Base-by-base conservation (phyloP, 2,888 invertebrate species). In the Zelleria hepariella region DNA sequence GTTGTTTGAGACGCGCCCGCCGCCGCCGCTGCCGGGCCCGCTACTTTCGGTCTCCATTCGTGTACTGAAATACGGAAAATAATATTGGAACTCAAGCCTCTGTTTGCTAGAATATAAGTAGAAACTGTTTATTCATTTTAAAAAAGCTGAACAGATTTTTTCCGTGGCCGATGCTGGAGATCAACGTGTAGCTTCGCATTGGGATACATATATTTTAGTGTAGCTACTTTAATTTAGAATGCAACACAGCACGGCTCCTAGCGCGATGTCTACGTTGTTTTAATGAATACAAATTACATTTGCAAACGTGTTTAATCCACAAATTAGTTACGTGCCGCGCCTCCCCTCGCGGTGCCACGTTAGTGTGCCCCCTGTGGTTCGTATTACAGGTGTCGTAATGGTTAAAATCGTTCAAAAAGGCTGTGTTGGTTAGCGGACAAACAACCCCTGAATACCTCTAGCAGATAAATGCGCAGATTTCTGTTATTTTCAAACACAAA, bases 251-350 rank as follows among this genome's bases (percentile, higher is more conserved):
- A 26, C 54, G 24, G 49, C 59, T 60, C 59, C 32, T 53, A 59
- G 62, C 65, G 65, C 65, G 64, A 56, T 47, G 26, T 59, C 26
- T 52, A 57, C 51, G 59, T 70, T 72, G 78, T 80, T 80, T 81
- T 82, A 84, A 85, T 85, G 82, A 83, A 86, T 85, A 86, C 80
- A 86, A 86, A 87, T 86, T 84, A 85, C 84, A 74, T 86, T 87
- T 82, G 84, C 84, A 86, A 87, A 88, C 86, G 80, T 82, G 78
- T 78, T 79, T 87, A 88, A 88, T 88, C 86, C 86, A 73, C 77
- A 86, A 86, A 87, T 87, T 86, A 86, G 86, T 86, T 76, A 75
- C 78, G 74, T 70, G 71, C 68, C 63, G 68, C 63, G 61, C 59
- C 64, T 61, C 60, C 59, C 62, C 51, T 25, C 18, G 10, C 24